phyloP scores from a whole-genome alignment of 2,113 vertebrate species.

The Gavialis gangeticus region DNA sequence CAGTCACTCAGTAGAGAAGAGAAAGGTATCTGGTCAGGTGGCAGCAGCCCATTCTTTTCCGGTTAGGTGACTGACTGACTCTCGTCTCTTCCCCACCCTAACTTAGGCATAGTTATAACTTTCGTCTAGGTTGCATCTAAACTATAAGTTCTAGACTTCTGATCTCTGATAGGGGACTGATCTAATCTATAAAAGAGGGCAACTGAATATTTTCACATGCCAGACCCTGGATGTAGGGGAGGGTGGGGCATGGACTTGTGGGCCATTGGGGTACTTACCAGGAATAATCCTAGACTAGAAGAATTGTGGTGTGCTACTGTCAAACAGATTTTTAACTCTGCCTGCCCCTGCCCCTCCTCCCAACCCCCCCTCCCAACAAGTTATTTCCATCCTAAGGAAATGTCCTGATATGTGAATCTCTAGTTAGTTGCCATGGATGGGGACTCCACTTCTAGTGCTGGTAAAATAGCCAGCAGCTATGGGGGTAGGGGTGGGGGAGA shows the following conservation, averaged over 20 bases:
- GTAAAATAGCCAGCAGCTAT: not conserved
- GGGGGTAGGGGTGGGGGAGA: not conserved
- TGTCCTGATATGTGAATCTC: not conserved
- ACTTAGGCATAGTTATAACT: not conserved
- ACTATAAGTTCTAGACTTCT: not conserved
- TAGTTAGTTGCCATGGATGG: not conserved
- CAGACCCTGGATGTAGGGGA: not conserved
- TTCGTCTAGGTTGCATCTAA: not conserved
- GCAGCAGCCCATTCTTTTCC: not conserved
- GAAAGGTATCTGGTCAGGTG: not conserved
- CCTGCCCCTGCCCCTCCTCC: no score
- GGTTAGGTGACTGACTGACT: not conserved
- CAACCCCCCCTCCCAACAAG: not conserved
- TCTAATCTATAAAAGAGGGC: no score
- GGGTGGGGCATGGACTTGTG: not conserved
- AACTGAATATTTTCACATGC: not conserved
- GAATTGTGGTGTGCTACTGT: not conserved
- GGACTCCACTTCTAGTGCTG: not conserved
- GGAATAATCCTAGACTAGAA: not conserved
- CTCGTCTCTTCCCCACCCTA: no score
- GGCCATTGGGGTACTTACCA: not conserved
- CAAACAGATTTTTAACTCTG: not conserved
- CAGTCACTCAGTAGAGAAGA: not conserved
- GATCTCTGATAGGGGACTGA: not conserved
- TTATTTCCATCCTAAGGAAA: not conserved